Conservation (phyloP, 37 sponge, comb jelly and placozoan species). For the Lycopodina hypogea region DNA sequence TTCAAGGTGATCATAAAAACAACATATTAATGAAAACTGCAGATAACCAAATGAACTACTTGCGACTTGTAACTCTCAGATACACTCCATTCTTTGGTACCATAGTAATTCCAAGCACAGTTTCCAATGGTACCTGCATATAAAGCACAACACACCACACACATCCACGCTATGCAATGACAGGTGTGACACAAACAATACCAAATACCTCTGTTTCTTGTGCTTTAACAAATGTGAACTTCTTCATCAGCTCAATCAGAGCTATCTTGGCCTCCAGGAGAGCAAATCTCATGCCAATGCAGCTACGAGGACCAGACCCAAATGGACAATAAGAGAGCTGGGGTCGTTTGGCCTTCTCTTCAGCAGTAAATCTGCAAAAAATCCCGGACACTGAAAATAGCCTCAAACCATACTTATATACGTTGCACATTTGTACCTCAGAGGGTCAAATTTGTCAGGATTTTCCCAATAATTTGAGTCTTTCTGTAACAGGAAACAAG, state of each 20-base stretch:
- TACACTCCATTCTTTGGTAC: conserved; percentile 30
- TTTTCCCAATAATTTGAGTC: too few species aligned
- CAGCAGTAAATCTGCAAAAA: conserved; percentile 57
- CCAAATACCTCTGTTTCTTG: conserved; percentile 55
- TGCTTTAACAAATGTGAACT: conserved; percentile 39
- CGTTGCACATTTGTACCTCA: too few species aligned
- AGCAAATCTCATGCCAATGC: conserved; percentile 74
- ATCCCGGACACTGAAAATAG: too few species aligned
- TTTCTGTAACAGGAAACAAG: too few species aligned
- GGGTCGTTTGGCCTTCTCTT: conserved; percentile 46
- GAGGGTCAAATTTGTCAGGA: too few species aligned
- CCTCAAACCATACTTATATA: too few species aligned
- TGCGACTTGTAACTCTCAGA: neutral
- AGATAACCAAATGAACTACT: too few species aligned
- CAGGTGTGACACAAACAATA: too few species aligned
- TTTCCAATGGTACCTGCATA: conserved; percentile 41
- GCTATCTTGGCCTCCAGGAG: conserved; percentile 70
- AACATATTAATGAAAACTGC: too few species aligned
- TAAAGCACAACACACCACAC: neutral
- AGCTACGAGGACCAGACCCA: conserved; percentile 66
- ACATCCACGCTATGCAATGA: neutral
- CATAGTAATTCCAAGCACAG: conserved; percentile 16
- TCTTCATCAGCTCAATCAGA: conserved; percentile 40
- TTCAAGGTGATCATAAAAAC: too few species aligned
- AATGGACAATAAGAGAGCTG: conserved; percentile 57